These are phyloP conservation scores for Congeria kusceri DNA, from an alignment of 2,888 invertebrate genomes.

Conservation along the genomic window DNA sequence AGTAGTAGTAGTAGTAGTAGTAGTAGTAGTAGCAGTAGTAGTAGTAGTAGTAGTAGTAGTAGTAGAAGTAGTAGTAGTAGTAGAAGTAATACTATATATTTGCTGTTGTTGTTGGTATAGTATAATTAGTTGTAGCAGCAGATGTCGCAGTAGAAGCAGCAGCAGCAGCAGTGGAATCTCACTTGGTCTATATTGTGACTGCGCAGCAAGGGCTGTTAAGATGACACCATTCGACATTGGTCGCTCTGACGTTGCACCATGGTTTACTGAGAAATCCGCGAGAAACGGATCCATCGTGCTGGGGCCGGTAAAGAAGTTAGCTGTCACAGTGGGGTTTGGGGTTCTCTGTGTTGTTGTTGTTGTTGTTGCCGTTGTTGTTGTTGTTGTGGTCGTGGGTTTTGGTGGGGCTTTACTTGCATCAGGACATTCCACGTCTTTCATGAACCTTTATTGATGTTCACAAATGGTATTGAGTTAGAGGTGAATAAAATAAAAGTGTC, in stretches of 20 bases:
- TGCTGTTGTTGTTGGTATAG: no score
- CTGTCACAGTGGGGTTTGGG: background rate
- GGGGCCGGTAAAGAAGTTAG: background rate
- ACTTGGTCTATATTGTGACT: slow-evolving; percentile 67
- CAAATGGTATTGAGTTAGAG: background rate
- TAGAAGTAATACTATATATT: background rate
- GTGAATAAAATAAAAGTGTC: no score
- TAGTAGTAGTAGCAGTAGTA: no score
- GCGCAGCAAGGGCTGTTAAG: slow-evolving; percentile 44
- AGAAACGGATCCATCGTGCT: background rate
- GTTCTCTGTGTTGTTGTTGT: slow-evolving; percentile 12
- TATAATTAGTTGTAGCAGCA: no score
- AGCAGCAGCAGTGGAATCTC: slow-evolving; percentile 3
- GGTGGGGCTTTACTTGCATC: slow-evolving; percentile 59
- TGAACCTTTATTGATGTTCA: slow-evolving; percentile 19
- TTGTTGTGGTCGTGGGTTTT: slow-evolving; percentile 25
- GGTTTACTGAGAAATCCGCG: background rate
- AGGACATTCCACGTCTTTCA: slow-evolving; percentile 58
- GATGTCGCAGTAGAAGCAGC: background rate
- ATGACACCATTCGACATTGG: slow-evolving; percentile 5
- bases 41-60: no score
- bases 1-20: no score
- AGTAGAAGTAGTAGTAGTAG: background rate
- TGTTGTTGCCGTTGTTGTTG: slow-evolving; percentile 2
- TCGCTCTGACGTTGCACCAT: slow-evolving; percentile 3